These are phyloP conservation scores for Phoxinus phoxinus DNA, from an alignment of 2,113 vertebrate genomes.

Conservation along the genomic window DNA sequence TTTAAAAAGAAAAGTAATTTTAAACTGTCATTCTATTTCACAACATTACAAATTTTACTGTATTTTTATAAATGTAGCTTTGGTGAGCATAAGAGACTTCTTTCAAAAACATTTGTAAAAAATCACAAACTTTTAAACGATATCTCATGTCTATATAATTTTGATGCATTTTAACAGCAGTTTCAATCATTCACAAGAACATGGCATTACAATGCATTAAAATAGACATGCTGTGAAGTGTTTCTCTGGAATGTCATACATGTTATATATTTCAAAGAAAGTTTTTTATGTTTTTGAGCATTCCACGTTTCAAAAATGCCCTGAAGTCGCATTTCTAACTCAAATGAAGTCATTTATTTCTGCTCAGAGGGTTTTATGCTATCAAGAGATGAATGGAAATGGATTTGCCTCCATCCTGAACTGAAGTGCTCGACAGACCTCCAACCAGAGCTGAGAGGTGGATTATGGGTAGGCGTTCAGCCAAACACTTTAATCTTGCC, in stretches of 20 bases:
- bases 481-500: constrained; percentile 11
- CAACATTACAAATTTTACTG: too few species aligned
- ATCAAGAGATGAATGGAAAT: neutral
- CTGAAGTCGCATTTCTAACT: neutral
- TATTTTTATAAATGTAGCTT: too few species aligned
- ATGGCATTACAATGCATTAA: neutral
- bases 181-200: neutral
- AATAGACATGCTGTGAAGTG: neutral
- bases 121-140: too few species aligned
- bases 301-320: neutral
- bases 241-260: neutral
- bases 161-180: too few species aligned
- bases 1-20: too few species aligned
- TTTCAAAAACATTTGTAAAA: too few species aligned
- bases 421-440: neutral
- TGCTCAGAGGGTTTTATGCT: neutral
- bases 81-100: too few species aligned
- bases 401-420: neutral
- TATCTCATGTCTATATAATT: neutral
- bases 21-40: too few species aligned
- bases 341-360: neutral
- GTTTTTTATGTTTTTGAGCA: neutral
- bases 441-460: neutral
- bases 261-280: neutral
- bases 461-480: constrained; percentile 2